A percentile compares a stretch with the other conserved stretches of the same genome.
These are phyloP conservation scores for Lithobates pipiens DNA, from an alignment of 2,797 vertebrate species.

Conservation along the genomic window DNA sequence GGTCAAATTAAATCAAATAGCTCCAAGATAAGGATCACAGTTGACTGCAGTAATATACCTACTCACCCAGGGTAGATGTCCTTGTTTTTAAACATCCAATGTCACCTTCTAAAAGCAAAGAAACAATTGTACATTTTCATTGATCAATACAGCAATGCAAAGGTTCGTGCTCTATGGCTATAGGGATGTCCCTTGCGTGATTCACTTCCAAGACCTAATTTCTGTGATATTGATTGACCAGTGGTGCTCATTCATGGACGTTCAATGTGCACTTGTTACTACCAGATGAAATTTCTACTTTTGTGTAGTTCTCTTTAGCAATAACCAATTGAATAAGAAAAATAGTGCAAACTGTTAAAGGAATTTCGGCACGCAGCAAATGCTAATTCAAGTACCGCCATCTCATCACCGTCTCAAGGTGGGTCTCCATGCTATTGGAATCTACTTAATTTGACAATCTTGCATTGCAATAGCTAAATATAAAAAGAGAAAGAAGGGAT, in stretches of 20 bases:
- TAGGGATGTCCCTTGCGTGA: conserved; percentile 1
- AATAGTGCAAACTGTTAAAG: too few relatives aligned
- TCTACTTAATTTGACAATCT: too few relatives aligned
- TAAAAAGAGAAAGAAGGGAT: too few relatives aligned
- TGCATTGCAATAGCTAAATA: too few relatives aligned
- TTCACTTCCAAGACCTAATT: conserved; percentile 19
- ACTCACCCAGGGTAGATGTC: background rate
- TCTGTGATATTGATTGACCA: conserved; percentile 41
- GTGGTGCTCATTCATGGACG: background rate
- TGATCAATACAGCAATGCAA: conserved; percentile 28
- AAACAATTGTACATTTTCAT: conserved; percentile 14
- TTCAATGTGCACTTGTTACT: background rate
- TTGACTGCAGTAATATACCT: background rate
- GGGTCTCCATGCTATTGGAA: too few relatives aligned
- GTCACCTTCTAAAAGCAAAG: conserved; percentile 23
- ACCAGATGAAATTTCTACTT: background rate
- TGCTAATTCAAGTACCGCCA: too few relatives aligned
- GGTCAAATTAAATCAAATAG: background rate
- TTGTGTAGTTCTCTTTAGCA: too few relatives aligned
- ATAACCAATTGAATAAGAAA: too few relatives aligned
- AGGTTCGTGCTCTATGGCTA: background rate
- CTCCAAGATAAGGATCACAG: background rate
- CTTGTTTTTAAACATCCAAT: conserved; percentile 1
- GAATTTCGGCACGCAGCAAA: too few relatives aligned
- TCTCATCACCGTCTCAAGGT: too few relatives aligned